phyloP scores from a whole-genome alignment of 2,797 vertebrate species.

The Anguilla marmorata region DNA sequence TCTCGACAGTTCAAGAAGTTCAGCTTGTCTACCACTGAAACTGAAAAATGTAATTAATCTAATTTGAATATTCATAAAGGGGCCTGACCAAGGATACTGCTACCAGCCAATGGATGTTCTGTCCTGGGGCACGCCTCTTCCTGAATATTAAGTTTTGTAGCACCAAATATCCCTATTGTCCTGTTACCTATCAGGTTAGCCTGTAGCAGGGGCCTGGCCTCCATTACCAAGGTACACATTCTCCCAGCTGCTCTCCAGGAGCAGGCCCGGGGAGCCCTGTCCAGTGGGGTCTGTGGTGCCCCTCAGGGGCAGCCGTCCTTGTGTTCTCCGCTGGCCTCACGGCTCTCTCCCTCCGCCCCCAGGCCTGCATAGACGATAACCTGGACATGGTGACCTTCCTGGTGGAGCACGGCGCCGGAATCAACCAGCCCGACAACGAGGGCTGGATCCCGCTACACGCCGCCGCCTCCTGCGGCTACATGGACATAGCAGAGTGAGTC shows the following conservation, averaged over 20 bases:
- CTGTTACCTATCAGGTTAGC: too few relatives aligned
- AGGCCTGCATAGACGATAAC: conserved; percentile 99
- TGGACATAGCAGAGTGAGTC: conserved; percentile 97
- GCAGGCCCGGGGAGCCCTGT: too few relatives aligned
- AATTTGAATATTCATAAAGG: too few relatives aligned
- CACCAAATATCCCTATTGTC: neutral
- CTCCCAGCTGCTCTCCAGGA: too few relatives aligned
- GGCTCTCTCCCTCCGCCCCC: conserved; percentile 31
- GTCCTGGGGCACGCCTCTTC: too few relatives aligned
- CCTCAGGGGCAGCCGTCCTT: neutral
- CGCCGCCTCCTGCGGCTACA: conserved; percentile 96
- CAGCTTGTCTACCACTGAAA: too few relatives aligned
- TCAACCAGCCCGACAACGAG: conserved; percentile 99
- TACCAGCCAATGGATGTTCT: conserved; percentile 11
- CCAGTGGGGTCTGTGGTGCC: neutral
- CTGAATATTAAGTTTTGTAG: neutral
- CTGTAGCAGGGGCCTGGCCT: too few relatives aligned
- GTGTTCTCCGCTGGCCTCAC: neutral
- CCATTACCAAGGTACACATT: neutral
- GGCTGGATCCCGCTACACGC: conserved; percentile 99
- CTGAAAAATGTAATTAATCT: too few relatives aligned
- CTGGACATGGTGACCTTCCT: conserved; percentile 99
- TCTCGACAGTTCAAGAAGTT: neutral
- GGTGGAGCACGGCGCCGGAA: conserved; percentile 95
- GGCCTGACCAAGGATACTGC: neutral